A percentile compares a stretch with the other conserved stretches of the same genome.
These are phyloP conservation scores for Acropternis orthonyx DNA, from an alignment of 2,797 vertebrate species.

Conservation along the genomic window DNA sequence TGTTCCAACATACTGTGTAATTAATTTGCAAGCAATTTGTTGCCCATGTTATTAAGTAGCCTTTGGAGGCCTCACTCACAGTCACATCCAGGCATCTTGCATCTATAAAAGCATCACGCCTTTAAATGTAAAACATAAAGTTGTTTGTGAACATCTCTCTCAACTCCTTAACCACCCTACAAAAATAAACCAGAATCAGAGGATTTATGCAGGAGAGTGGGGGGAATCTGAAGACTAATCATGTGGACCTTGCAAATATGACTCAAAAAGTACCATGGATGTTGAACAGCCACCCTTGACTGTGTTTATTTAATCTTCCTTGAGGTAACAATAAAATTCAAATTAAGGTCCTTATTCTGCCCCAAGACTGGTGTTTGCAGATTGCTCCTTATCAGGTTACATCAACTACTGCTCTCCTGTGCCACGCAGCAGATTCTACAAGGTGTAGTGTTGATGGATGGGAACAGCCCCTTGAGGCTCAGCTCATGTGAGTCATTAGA, in stretches of 20 bases:
- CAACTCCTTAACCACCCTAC: background rate
- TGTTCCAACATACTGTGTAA: background rate
- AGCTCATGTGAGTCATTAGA: constrained; percentile 24
- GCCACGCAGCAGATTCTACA: background rate
- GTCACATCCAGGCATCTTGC: background rate
- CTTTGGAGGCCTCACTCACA: background rate
- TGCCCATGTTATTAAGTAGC: background rate
- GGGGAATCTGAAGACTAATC: background rate
- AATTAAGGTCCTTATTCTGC: constrained; percentile 13
- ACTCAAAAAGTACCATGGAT: background rate
- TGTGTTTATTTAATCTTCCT: background rate
- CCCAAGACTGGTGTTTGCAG: background rate
- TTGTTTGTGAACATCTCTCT: background rate
- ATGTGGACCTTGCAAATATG: background rate
- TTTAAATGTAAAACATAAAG: background rate
- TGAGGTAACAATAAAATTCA: constrained; percentile 15
- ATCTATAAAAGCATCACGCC: background rate
- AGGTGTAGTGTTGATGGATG: background rate
- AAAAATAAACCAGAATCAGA: background rate
- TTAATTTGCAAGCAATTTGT: background rate
- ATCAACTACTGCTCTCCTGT: background rate
- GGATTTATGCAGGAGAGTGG: background rate
- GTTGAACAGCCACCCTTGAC: background rate
- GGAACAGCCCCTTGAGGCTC: constrained; percentile 7
- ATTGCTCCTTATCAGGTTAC: background rate